Evolutionary conservation across 2,113 vertebrate species (phyloP).

Genomic region (Bambusicola thoracicus): DNA sequence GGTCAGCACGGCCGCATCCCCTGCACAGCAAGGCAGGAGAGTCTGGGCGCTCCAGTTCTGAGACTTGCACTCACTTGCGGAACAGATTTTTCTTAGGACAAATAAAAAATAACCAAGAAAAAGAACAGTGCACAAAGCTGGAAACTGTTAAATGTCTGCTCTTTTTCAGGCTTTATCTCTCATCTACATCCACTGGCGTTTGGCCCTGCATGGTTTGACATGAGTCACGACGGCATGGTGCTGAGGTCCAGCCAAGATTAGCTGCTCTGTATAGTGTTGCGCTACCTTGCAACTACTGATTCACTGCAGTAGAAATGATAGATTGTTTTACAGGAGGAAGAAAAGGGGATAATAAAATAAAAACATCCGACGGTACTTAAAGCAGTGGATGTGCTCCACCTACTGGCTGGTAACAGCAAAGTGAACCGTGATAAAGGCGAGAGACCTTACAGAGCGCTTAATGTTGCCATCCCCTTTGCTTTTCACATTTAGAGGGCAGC

Average conservation of each 20-base stretch:
- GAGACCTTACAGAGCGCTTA: background rate
- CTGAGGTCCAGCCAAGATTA: slow-evolving; percentile 52
- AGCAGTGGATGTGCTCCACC: slow-evolving; percentile 71
- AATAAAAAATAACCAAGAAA: background rate
- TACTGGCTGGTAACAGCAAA: slow-evolving; percentile 28
- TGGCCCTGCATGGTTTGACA: background rate
- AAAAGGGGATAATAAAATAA: background rate
- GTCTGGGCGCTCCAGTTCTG: accelerated
- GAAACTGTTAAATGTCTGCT: background rate
- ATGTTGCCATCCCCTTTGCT: background rate
- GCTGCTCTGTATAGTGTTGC: slow-evolving; percentile 34
- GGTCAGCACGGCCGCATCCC: accelerated
- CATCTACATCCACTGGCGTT: background rate
- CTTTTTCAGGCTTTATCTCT: background rate
- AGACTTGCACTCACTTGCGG: accelerated
- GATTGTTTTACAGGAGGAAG: background rate
- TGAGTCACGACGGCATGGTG: slow-evolving; percentile 8
- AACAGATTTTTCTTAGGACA: background rate
- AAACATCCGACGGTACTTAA: background rate
- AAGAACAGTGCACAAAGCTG: background rate
- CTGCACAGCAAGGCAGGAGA: background rate
- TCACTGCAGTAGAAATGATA: slow-evolving; percentile 67
- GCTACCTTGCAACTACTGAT: slow-evolving; percentile 50
- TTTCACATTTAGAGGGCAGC: background rate
- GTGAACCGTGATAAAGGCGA: background rate